Evolutionary conservation across 2,797 vertebrate genomes (phyloP), one percentile per base, ranked within the genome.

Genomic region (Eulemur mongoz): DNA sequence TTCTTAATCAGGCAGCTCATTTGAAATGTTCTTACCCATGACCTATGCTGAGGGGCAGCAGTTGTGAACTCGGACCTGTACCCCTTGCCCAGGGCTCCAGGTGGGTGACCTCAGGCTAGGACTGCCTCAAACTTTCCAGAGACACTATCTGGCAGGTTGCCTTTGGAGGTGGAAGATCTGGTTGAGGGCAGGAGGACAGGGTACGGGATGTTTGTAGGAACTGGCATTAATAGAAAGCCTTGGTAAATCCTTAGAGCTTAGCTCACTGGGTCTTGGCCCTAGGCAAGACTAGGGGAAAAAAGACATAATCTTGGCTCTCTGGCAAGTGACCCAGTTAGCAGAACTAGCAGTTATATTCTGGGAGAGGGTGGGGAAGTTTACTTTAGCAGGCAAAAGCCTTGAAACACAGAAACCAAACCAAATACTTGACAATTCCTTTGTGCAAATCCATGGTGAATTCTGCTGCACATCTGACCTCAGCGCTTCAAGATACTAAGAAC

Each of bases 281-380:
- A 84, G 22, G 89, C 82, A 81, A 96, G 91, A 95, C 75, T 69
- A 93, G 78, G 30, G 43, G 70, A 4, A 72, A 84, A 72, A n/a
- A 85, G 92, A 94, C 94, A 97, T 89, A 93, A 91, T 96, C 83
- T 97, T 97, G 97, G 95, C 97, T 97, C 40, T 69, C 91, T 96
- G 93, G 93, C 79, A 95, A 97, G 96, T 96, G 97, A 97, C 96
- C 95, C 96, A 96, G 93, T 97, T 97, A 97, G 87, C 54, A 80
- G 72, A 97, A 96, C 81, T 88, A 83, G 76, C 50, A 83, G 82
- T 95, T 94, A 97, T 84, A 67, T 75, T 97, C 67, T 89, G 79
- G 22, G 83, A 95, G 72, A 97, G 61, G 80, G 57, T 81, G 30
- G 90, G 32, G 72, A 94, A 91, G 81, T 95, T 94, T 96, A 93